phyloP scores from a whole-genome alignment of 2,888 invertebrate genomes.

The Yponomeuta sedellus region DNA sequence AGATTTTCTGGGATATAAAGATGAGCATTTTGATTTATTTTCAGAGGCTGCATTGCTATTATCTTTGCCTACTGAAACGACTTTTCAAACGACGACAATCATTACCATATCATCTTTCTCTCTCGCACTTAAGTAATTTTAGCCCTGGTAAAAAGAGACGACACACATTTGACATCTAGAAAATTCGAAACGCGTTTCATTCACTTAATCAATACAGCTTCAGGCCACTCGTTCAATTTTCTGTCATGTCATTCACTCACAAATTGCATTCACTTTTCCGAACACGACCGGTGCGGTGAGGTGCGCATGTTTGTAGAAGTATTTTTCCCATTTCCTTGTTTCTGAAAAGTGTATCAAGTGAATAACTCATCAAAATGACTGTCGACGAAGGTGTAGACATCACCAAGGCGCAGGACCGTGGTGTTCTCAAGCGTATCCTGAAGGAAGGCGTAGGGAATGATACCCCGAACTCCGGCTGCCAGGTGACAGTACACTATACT shows the following conservation, averaged over 20 bases:
- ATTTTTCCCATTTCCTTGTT: background rate
- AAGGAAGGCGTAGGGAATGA: slow-evolving; percentile 86
- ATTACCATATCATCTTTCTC: background rate
- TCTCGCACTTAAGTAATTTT: background rate
- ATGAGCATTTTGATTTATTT: no score
- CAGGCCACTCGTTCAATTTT: background rate
- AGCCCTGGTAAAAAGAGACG: background rate
- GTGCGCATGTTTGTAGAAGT: background rate
- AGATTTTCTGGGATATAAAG: no score
- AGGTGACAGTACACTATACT: slow-evolving; percentile 88
- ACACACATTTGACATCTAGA: background rate
- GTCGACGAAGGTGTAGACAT: slow-evolving; percentile 67
- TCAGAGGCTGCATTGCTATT: background rate
- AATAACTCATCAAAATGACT: slow-evolving; percentile 39
- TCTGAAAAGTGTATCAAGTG: background rate
- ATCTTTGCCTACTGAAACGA: background rate
- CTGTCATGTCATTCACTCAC: background rate
- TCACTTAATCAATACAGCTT: background rate
- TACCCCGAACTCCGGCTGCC: slow-evolving; percentile 81
- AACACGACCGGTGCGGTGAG: background rate
- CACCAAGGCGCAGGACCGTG: slow-evolving; percentile 77
- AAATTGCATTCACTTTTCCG: background rate
- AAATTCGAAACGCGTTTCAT: background rate
- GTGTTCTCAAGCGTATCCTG: slow-evolving; percentile 86
- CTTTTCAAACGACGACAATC: background rate